Conservation (phyloP, 1,140 invertebrate species). For the Tetragonula clypearis region DNA sequence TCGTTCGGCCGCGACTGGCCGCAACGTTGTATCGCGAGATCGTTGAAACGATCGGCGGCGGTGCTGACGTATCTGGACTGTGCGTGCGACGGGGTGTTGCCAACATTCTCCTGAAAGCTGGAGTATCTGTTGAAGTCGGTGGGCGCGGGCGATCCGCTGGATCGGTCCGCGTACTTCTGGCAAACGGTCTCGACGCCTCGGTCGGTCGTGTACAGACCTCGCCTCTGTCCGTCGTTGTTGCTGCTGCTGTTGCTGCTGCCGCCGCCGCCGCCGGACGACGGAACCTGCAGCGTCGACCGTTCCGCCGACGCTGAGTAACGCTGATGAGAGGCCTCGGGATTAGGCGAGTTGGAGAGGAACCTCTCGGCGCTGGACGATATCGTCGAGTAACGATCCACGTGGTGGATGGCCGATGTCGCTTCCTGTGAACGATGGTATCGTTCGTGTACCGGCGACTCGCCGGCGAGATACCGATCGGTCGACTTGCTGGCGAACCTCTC, state of each 20-base stretch:
- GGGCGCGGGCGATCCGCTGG: slow-evolving; percentile 71
- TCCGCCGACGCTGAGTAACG: slow-evolving; percentile 75
- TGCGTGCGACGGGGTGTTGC: neutral
- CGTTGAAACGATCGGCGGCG: slow-evolving; percentile 66
- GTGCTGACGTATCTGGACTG: slow-evolving; percentile 64
- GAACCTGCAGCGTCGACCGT: slow-evolving; percentile 59
- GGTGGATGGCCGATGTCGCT: slow-evolving; percentile 56
- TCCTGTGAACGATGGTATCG: slow-evolving; percentile 67
- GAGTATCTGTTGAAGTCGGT: slow-evolving; percentile 72
- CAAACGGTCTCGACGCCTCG: slow-evolving; percentile 67
- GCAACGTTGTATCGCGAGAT: slow-evolving; percentile 80
- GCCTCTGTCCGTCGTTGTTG: slow-evolving; percentile 51
- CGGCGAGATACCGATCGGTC: slow-evolving; percentile 60
- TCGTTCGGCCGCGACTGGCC: slow-evolving; percentile 81
- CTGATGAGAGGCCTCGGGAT: slow-evolving; percentile 73
- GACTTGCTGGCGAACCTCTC: slow-evolving; percentile 74
- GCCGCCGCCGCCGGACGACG: neutral
- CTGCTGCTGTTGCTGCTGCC: neutral
- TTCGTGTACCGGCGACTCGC: slow-evolving; percentile 74
- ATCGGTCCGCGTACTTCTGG: slow-evolving; percentile 74
- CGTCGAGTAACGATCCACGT: slow-evolving; percentile 72
- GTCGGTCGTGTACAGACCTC: slow-evolving; percentile 58
- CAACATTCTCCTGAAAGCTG: slow-evolving; percentile 64
- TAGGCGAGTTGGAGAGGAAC: slow-evolving; percentile 74
- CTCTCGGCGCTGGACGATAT: slow-evolving; percentile 70